Base-by-base conservation (phyloP, 2,113 vertebrate species). In the Amphilophus citrinellus region DNA sequence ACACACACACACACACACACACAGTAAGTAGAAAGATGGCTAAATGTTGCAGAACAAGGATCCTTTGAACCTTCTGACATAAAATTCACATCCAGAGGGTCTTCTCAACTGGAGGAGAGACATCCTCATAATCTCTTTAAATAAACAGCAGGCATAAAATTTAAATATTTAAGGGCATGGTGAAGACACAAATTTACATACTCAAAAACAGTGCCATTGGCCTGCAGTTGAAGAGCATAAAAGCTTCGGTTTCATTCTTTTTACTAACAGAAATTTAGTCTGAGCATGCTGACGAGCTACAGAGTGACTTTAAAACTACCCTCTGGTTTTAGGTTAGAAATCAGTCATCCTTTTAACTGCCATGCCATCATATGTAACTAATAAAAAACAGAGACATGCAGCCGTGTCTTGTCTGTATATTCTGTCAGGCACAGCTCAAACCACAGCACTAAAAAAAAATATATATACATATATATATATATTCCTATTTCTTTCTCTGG, bases 11-110 rank as follows among this genome's bases (percentile, higher is more conserved):
- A 53, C 80, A 76, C 56, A 10, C 8, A 24, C 32, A 84, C 20
- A 85, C 56, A 18, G 84, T 88, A 89, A 92, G 87, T 90, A 88
- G 32, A 63, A 37, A 65, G 37, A 76, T 68, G 42, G 80, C 42
- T 79, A 65, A 65, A 71, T 63, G 13, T 58, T 73, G n/a, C n/a
- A 57, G 10, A 20, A 82, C 56, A 35, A 75, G 66, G 61, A 20
- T 32, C 68, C 14, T 24, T 68, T 77, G 56, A 77, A 86, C 80
- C 17, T 59, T 80, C 53, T 71, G 32, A 84, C 37, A 30, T 39
- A 37, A 66, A 80, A 82, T 17, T 83, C 20, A 80, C 37, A 88
- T 61, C 61, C 27, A 82, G 24, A 63, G 30, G 17, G 66, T 79
- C 1, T 44, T 68, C 57, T 63, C 22, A 6, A 83, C 30, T 53